A percentile compares a stretch with the other conserved stretches of the same genome.
These are phyloP conservation scores for Odontomyia ornata DNA, from an alignment of 2,888 invertebrate species.

Conservation along the genomic window DNA sequence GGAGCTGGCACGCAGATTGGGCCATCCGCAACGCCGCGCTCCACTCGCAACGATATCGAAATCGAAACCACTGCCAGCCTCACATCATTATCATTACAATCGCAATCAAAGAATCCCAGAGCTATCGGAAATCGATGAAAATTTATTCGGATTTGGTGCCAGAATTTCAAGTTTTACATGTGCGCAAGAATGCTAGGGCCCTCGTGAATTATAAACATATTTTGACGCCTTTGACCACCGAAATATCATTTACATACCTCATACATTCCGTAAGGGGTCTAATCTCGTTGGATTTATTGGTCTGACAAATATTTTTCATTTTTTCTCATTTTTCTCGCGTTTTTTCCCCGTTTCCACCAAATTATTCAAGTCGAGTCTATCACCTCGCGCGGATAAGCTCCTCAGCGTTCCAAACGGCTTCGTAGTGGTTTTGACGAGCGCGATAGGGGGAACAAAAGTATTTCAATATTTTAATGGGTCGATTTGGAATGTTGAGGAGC, in stretches of 20 bases:
- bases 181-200: slow-evolving; percentile 12
- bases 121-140: slow-evolving; percentile 18
- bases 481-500: no score
- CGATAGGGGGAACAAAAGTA: no score
- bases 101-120: background rate
- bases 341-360: background rate
- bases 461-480: no score
- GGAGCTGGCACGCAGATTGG: background rate
- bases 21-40: background rate
- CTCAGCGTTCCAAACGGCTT: no score
- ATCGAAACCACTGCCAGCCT: slow-evolving; percentile 5
- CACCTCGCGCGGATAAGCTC: no score
- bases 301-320: background rate
- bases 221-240: slow-evolving; percentile 45
- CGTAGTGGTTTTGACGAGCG: no score
- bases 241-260: slow-evolving; percentile 40
- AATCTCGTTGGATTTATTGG: slow-evolving; percentile 29
- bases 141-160: slow-evolving; percentile 17
- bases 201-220: slow-evolving; percentile 36
- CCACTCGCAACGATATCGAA: background rate
- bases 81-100: slow-evolving; percentile 10
- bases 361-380: no score
- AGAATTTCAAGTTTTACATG: slow-evolving; percentile 31
- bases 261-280: slow-evolving; percentile 11
- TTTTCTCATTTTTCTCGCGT: background rate